Base-by-base conservation (phyloP, 1,140 invertebrate genomes). In the Ridgeia piscesae region DNA sequence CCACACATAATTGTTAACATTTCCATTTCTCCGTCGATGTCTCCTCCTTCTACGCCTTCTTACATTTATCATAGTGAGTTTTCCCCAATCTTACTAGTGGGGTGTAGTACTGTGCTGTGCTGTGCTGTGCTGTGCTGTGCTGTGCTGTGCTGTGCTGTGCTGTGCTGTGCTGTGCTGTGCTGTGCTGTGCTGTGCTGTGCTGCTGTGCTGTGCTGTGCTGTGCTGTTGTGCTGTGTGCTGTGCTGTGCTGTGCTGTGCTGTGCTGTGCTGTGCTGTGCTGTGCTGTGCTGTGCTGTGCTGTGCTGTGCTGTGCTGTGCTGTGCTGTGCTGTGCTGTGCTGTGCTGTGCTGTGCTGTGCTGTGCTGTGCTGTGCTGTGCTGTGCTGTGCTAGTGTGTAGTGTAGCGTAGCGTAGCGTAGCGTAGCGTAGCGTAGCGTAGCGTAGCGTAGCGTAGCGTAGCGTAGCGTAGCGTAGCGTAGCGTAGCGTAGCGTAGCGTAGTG, bases 291-390 rank as follows among this genome's bases (percentile, higher is more conserved):
- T 50, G 90, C 92, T 92, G 50, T 93, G 91, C 91, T 93, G 89
- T 92, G 91, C 91, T 92, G 50, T 89, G 77, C 91, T 89, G 89
- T 89, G 91, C 91, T 92, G 89, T 88, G 91, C 92, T 92, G 42
- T 89, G 91, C 50, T 92, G 89, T 92, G 91, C 92, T 93, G 89
- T 89, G 91, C 91, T 92, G 92, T 93, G 91, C 92, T 93, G 92
- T 92, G 91, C 58, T 93, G 92, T 92, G 91, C 92, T 93, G 89
- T 89, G 77, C 77, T 92, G 92, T 89, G 77, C 92, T 92, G 89
- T 89, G 91, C 92, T 93, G 92, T 88, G 91, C 91, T 92, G 89
- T 89, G 91, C 92, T 92, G 48, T 35, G 91, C 92, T 88, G 48
- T 48, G 91, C 91, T 92, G 48, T 88, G 91, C 91, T 89, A 92